These are phyloP conservation scores for Nanorana parkeri DNA, from an alignment of 2,113 vertebrate genomes.

Conservation along the genomic window DNA sequence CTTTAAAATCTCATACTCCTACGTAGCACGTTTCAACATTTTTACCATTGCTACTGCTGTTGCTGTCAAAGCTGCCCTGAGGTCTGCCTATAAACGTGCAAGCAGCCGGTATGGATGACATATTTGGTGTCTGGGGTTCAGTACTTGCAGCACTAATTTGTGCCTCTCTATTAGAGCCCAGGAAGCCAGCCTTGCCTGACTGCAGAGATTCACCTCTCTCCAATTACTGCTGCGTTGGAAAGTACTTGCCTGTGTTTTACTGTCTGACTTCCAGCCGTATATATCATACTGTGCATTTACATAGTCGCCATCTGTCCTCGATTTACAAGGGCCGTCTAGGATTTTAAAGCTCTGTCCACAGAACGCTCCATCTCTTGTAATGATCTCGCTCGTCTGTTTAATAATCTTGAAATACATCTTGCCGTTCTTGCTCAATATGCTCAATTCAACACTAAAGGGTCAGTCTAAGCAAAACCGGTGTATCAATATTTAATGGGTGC, in stretches of 20 bases:
- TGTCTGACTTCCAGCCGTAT: not conserved
- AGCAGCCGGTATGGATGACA: not conserved
- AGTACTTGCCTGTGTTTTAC: not conserved
- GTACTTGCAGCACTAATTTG: conserved; percentile 31
- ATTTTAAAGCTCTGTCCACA: not conserved
- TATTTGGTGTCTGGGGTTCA: conserved; percentile 11
- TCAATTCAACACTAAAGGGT: no score
- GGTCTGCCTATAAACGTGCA: not conserved
- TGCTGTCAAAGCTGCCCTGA: not conserved
- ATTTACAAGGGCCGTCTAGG: not conserved
- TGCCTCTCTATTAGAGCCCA: conserved; percentile 9
- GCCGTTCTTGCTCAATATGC: no score
- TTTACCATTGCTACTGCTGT: no score
- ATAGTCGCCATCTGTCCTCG: conserved; percentile 34
- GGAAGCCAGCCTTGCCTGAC: conserved; percentile 2
- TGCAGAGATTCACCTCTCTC: conserved; percentile 23
- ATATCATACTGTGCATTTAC: conserved; percentile 16
- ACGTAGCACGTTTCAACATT: no score
- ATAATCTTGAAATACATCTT: no score
- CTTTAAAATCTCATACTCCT: not conserved
- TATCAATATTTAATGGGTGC: no score
- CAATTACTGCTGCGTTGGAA: conserved; percentile 10
- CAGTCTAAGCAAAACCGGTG: no score
- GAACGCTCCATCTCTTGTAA: no score
- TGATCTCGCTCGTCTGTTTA: no score